Evolutionary conservation across 2,888 invertebrate species (phyloP).

Genomic region (Trimorus sp.): DNA sequence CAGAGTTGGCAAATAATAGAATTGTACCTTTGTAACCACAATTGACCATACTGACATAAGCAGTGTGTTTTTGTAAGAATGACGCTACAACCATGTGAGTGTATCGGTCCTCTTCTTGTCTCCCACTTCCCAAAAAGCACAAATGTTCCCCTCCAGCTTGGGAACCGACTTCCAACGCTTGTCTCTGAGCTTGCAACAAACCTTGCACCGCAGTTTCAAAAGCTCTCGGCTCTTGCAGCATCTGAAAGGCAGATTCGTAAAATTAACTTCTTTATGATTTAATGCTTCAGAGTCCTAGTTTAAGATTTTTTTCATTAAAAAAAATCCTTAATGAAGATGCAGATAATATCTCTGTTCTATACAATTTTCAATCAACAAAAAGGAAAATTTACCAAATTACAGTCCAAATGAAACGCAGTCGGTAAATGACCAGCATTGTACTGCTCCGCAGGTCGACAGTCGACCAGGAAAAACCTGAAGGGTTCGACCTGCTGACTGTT

Average conservation of each 20-base stretch:
- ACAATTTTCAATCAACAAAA: too few species aligned
- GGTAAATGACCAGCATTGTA: slow-evolving; percentile 98
- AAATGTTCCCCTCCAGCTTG: slow-evolving; percentile 94
- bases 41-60: slow-evolving; percentile 94
- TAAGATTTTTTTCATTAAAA: too few species aligned
- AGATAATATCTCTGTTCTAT: too few species aligned
- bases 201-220: slow-evolving; percentile 98
- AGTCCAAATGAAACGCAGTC: slow-evolving; percentile 98
- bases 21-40: slow-evolving; percentile 90
- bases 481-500: slow-evolving; percentile 82
- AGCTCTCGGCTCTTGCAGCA: slow-evolving; percentile 97
- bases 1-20: not conserved
- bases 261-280: not conserved
- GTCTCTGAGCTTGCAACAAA: slow-evolving; percentile 92
- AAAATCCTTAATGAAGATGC: too few species aligned
- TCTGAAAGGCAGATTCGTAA: slow-evolving; percentile 81
- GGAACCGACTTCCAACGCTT: slow-evolving; percentile 92
- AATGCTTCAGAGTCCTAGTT: not conserved
- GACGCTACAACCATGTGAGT: slow-evolving; percentile 99
- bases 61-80: slow-evolving; percentile 96
- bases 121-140: slow-evolving; percentile 96
- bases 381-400: slow-evolving; percentile 87
- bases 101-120: slow-evolving; percentile 96
- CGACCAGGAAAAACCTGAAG: slow-evolving; percentile 96
- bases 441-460: slow-evolving; percentile 96